Evolutionary conservation across 1,140 invertebrate genomes (phyloP), one percentile per base, ranked within the genome.

Genomic region (Papilio aristodemus): DNA sequence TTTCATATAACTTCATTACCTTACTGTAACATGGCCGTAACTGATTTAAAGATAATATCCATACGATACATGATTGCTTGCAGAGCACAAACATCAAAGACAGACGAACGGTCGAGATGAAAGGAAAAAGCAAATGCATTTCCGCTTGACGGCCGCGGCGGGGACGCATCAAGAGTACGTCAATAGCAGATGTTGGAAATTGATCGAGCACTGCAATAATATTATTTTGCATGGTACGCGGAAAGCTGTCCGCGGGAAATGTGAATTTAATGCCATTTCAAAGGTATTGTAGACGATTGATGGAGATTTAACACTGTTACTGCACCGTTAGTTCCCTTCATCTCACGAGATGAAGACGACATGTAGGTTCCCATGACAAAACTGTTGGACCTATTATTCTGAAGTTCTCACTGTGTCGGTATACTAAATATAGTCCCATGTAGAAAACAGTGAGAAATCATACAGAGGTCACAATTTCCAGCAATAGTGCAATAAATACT

Each of bases 91-190:
- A 46, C 43, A 54, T 54, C 46, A 54, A 54, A 54, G 46, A 54
- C 6, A 19, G 10, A 54, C 22, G 19, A 17, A 19, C 43, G 46
- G 19, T 54, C 19, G 22, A 54, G 46, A 54, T 54, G 46, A 54
- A 25, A 54, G 46, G 46, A 54, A 54, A 54, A 54, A 54, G 46
- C 46, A 54, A 54, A 54, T 59, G 57, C 57, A 59, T 59, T 59
- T 59, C 57, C 46, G 46, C 46, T 54, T 54, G 46, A 2, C 46
- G 10, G 46, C 11, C 19, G 22, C 46, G 4, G 19, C 11, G 46
- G 22, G 46, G 46, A 54, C 46, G 46, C 46, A 54, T 54, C 46
- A 54, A 54, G 46, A 54, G 10, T 19, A 22, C 46, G 19, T 54
- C 46, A 54, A 54, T 54, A 22, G 5, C 46, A 54, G 17, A 54